Base-by-base conservation (phyloP, 2,113 vertebrate species). In the Rhineura floridana region DNA sequence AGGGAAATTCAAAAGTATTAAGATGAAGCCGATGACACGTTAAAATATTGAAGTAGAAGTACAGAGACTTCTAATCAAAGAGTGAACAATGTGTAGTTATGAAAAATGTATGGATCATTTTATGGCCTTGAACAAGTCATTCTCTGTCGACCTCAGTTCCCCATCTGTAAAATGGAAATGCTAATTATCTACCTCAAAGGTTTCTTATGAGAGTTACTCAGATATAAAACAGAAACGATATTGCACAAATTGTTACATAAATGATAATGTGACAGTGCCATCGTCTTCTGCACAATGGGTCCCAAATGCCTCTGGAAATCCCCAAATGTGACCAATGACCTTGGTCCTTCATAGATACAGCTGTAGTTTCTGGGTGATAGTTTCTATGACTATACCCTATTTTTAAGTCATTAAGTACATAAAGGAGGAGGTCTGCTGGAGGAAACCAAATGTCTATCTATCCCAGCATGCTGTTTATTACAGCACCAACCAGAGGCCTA, bases 1-100 rank as follows among this genome's bases (percentile, higher is more conserved):
- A 59, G 28, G 55, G 78, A 90, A 46, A 52, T 81, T 84, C 87
- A 85, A 86, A 48, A 65, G 25, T 28, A 88, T 83, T 72, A 83
- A 72, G 12, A 86, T 50, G 42, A 81, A 72, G n/a, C 36, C 15
- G 52, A 91, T 82, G 83, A 85, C n/a, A 72, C 75, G n/a, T 78
- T 86, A 78, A 77, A 91, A 42, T 76, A 67, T 6, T 48, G 36
- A 70, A 63, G 52, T 33, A 85, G 19, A 50, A n/a, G 44, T 82
- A 62, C 33, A 30, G 23, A 88, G 86, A 63, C 42, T 42, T 48
- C 19, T 15, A 36, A 36, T 79, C 73, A n/a, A 33, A 72, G 25
- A 80, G 59, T 70, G 72, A 86, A 77, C 19, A 85, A 70, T 23
- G 23, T 78, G 13, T 52, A 76, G 44, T 67, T 42, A 77, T 76